Evolutionary conservation across 2,888 invertebrate genomes (phyloP).

Genomic region (Dendrolimus houi): DNA sequence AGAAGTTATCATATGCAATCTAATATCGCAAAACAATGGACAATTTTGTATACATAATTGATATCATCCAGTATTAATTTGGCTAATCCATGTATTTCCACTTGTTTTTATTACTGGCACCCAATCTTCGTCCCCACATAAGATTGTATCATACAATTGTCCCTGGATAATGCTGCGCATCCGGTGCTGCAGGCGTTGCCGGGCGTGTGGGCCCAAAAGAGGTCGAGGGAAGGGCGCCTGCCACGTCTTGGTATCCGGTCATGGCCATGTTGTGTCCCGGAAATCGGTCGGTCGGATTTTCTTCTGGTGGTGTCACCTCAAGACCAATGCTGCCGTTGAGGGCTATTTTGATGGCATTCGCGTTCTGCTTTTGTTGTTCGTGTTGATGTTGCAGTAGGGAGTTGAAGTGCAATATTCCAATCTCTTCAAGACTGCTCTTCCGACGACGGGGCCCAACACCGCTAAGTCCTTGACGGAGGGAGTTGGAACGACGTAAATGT

Average conservation of each 20-base stretch:
- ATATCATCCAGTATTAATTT: background rate
- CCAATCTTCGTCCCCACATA: conserved; percentile 93
- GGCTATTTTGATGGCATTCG: conserved; percentile 89
- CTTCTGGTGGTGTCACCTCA: conserved; percentile 85
- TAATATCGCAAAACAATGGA: conserved; percentile 32
- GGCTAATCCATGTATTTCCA: conserved; percentile 71
- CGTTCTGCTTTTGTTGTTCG: conserved; percentile 77
- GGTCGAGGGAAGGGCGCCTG: conserved; percentile 54
- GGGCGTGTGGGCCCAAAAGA: conserved; percentile 47
- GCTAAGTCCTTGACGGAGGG: conserved; percentile 87
- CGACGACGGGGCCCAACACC: conserved; percentile 80
- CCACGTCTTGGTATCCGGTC: conserved; percentile 70
- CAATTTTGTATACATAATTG: conserved; percentile 2
- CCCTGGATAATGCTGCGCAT: conserved; percentile 88
- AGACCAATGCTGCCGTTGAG: conserved; percentile 91
- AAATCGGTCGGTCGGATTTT: conserved; percentile 72
- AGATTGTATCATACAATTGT: conserved; percentile 97
- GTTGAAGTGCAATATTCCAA: conserved; percentile 88
- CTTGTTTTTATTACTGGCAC: conserved; percentile 84
- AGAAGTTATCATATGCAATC: conserved; percentile 46
- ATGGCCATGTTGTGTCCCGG: conserved; percentile 39
- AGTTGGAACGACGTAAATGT: conserved; percentile 87
- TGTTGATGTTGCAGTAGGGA: conserved; percentile 77
- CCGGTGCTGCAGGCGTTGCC: conserved; percentile 52
- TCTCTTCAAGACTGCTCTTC: conserved; percentile 91